Evolutionary conservation across 1,140 invertebrate genomes (phyloP).

Genomic region (Trichomalopsis sarcophagae): DNA sequence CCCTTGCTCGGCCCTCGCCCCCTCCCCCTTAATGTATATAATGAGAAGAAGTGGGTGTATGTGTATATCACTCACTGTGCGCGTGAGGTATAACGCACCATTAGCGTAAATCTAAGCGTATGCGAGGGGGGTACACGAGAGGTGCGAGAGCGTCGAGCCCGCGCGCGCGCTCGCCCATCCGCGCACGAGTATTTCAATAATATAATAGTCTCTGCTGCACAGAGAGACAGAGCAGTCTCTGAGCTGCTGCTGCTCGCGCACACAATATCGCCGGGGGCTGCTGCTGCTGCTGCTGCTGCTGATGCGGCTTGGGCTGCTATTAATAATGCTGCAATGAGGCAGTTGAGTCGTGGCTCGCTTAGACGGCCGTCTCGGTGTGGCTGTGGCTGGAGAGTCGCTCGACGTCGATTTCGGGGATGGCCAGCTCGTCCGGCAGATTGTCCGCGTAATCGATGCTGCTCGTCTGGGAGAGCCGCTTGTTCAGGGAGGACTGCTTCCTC

Average conservation of each 20-base stretch:
- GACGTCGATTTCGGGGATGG: conserved; percentile 92
- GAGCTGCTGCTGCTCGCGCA: background rate
- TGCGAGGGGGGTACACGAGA: background rate
- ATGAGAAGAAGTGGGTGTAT: background rate
- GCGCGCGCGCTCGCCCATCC: background rate
- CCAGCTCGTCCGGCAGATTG: conserved; percentile 89
- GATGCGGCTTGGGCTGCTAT: background rate
- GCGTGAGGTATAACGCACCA: background rate
- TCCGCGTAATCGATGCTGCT: conserved; percentile 94
- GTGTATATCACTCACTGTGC: background rate
- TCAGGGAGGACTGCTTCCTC: conserved; percentile 92
- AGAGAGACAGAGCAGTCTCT: background rate
- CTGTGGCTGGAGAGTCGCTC: conserved; percentile 92
- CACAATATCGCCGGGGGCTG: background rate
- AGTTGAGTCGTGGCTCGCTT: conserved; percentile 61
- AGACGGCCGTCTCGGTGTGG: conserved; percentile 94
- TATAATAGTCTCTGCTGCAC: background rate
- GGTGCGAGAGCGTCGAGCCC: background rate
- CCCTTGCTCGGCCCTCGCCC: background rate
- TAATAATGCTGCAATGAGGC: conserved; percentile 6
- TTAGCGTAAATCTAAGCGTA: conserved; percentile 1
- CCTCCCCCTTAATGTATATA: background rate
- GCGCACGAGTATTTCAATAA: background rate
- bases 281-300: background rate
- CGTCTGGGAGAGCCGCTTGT: conserved; percentile 91